These are phyloP conservation scores for Clamator glandarius DNA, from an alignment of 2,797 vertebrate genomes.

Conservation along the genomic window DNA sequence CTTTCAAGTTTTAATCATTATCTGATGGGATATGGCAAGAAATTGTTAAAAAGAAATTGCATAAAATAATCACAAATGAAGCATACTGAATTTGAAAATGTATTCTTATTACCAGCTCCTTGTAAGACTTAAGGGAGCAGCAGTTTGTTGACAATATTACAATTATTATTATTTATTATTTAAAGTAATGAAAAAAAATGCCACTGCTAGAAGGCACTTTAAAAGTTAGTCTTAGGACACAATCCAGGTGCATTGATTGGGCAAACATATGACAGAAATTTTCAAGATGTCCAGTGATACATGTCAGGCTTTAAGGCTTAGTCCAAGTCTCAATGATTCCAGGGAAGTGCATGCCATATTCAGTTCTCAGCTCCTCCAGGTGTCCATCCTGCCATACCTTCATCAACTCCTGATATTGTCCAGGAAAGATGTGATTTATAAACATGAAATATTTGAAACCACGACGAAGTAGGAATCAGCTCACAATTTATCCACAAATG, in stretches of 20 bases:
- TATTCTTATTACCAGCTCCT: neutral
- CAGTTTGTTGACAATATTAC: constrained; percentile 17
- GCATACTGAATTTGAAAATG: constrained; percentile 43
- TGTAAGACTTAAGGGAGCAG: constrained; percentile 23
- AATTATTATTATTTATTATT: constrained; percentile 32
- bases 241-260: neutral
- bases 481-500: neutral
- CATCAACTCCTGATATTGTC: neutral
- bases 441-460: neutral
- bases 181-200: neutral
- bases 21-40: constrained; percentile 53
- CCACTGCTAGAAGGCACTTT: neutral
- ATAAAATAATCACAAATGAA: constrained; percentile 41
- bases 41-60: constrained; percentile 40
- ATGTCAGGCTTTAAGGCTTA: neutral
- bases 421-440: neutral
- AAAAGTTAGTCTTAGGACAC: neutral
- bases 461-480: rapidly evolving
- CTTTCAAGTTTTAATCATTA: constrained; percentile 70
- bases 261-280: neutral
- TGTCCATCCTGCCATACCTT: neutral
- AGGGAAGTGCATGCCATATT: neutral
- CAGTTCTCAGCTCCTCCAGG: rapidly evolving
- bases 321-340: neutral
- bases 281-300: neutral